Evolutionary conservation across 2,797 vertebrate species (phyloP).

Genomic region (Pangasius mekongensis): DNA sequence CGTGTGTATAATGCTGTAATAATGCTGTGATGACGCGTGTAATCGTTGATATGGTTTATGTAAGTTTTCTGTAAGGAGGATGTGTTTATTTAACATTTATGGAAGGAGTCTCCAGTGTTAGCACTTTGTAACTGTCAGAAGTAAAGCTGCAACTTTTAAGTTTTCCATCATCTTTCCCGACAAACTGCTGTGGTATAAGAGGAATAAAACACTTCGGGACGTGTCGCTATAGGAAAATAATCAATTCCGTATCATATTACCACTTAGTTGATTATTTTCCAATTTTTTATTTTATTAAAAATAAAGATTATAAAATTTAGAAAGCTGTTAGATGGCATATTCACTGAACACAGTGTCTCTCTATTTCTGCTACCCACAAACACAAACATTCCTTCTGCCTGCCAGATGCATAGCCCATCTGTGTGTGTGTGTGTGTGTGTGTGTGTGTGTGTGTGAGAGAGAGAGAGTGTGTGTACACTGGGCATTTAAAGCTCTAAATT

Average conservation of each 20-base stretch:
- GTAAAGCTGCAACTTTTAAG: background rate
- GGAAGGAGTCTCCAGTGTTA: background rate
- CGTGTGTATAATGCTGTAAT: background rate
- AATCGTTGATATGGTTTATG: background rate
- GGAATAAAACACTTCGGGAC: background rate
- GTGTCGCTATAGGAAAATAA: background rate
- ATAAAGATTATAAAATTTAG: background rate
- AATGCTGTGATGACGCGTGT: background rate
- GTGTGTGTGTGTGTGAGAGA: background rate
- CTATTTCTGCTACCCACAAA: constrained; percentile 14
- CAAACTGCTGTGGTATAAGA: background rate
- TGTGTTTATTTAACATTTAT: background rate
- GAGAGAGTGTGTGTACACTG: background rate
- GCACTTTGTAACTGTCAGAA: constrained; percentile 41
- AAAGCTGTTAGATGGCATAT: background rate
- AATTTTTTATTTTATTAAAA: background rate
- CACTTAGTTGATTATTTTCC: background rate
- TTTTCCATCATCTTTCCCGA: background rate
- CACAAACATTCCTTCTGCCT: constrained; percentile 59
- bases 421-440: constrained; percentile 19
- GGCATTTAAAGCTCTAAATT: constrained; percentile 54
- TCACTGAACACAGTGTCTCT: background rate
- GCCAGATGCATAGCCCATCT: constrained; percentile 57
- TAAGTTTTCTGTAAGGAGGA: background rate
- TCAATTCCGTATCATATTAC: background rate